Base-by-base conservation (phyloP, 2,888 invertebrate genomes). In the Anorthoa munda region DNA sequence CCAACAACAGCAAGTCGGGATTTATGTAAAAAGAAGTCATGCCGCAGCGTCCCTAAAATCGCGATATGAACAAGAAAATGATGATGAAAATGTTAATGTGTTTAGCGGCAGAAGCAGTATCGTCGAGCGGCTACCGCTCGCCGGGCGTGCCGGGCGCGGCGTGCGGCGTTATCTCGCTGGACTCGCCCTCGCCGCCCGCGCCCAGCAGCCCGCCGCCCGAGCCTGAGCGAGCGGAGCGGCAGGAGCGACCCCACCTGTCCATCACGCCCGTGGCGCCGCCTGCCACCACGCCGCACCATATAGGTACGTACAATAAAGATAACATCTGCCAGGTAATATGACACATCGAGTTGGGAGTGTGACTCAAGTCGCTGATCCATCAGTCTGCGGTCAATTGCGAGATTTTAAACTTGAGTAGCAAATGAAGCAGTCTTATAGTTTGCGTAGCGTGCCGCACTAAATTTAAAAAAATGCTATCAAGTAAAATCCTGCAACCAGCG, bases 41-140 rank as follows among this genome's bases (percentile, higher is more conserved):
- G 7, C 39, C 9, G 39, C 39, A 39, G 39, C 39, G 39, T 9
- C 39, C 39, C 39, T 39, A 9, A 39, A 39, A 39, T 39, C 39
- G 4, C 9, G 39, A 39, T 39, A 39, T 39, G 39, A 39, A 39
- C 39, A 39, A 39, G 39, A 39, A 39, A 39, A 39, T 39, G 39
- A 39, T 39, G 39, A 39, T 39, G 39, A 39, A 9, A 3, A 39
- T 21, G 1, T 50, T 9, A 2, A 17, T 64, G 39, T 48, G 1
- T 50, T 2, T 80, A 91, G 91, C 91, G 46, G 90, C 92, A 4
- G 95, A 96, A 23, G 94, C 96, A 11, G 97, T 97, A 18, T 97
- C 97, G 11, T 97, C 97, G 78, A 97, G 97, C 81, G 97, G 97
- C 4, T 97, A 97, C 92, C 96, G 97, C 39, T 97, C 97, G 81